Percentiles rank a stretch among this genome's conserved stretches.
phyloP scores from a whole-genome alignment of 2,113 vertebrate genomes.

The Gyps fulvus region DNA sequence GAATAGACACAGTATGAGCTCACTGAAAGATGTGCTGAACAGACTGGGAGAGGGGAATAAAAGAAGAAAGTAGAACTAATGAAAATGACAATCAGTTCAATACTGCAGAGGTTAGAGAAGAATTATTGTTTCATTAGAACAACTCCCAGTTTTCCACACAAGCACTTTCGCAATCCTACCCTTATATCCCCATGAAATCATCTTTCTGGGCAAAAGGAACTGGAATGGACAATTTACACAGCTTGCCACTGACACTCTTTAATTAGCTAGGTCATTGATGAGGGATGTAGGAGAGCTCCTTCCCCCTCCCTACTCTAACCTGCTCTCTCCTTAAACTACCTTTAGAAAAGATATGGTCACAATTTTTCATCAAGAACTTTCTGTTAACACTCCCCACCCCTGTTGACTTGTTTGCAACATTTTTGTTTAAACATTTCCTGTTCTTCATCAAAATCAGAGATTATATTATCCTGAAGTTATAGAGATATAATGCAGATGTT shows the following conservation, averaged over 20 bases:
- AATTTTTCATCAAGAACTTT: neutral
- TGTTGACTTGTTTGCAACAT: neutral
- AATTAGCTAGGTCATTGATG: neutral
- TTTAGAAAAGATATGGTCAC: neutral
- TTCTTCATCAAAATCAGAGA: neutral
- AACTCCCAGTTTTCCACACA: neutral
- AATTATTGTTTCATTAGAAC: constrained; percentile 9
- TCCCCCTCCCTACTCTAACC: neutral
- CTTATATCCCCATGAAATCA: neutral
- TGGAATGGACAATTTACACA: neutral
- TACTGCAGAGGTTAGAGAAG: neutral
- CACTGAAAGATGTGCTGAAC: neutral
- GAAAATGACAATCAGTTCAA: constrained; percentile 24
- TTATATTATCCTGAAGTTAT: neutral
- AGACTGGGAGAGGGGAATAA: neutral
- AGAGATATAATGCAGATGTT: neutral
- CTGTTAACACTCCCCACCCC: neutral
- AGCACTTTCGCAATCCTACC: neutral
- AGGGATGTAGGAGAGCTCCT: neutral
- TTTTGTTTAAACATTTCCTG: neutral
- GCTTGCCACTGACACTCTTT: neutral
- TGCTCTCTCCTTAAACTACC: neutral
- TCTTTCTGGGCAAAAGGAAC: neutral
- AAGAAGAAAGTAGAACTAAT: neutral
- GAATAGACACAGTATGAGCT: neutral